Evolutionary conservation across 1,140 invertebrate species (phyloP), one percentile per base, ranked within the genome.

Genomic region (Lepidurus packardi): DNA sequence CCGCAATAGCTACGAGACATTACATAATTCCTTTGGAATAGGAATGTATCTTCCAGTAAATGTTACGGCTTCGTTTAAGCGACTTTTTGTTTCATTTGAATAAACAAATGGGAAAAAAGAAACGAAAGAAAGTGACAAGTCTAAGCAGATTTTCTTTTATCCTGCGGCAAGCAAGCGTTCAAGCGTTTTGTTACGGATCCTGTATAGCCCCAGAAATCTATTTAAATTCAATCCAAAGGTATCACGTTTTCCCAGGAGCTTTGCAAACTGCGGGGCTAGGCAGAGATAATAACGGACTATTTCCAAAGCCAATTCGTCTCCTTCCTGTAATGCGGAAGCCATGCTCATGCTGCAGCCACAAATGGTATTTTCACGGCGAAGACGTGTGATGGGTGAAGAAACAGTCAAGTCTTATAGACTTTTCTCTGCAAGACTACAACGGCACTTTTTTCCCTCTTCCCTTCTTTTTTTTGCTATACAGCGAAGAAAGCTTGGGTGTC

Each of bases 331-430:
- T 65, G 53, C 53, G 53, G 53, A 65, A 65, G 53, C 53, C 53
- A 6, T 65, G 53, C 53, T 65, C 53, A 6, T 65, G 53, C 53
- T 13, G 53, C 53, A 65, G 21, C 53, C 53, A 16, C 53, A 65
- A 65, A 65, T 65, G 53, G 53, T 65, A 65, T 65, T 65, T 65
- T 65, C 53, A 65, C 21, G 53, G 53, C 9, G 21, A 65, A 65
- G 53, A 65, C 53, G 53, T 65, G 53, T 65, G 53, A 65, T 65
- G 53, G 53, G 53, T 65, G 16, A 65, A 21, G 53, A 65, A 65
- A 21, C 53, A 65, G 53, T 65, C 53, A 65, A 65, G 53, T 65
- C 53, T 9, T 9, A 21, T n/a, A 7, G 16, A 13, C 21, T 65
- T 65, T 65, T 13, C 53, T 65, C 13, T 34, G 34, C 2, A 34